Percentiles rank a stretch among this genome's conserved stretches.
phyloP scores from a whole-genome alignment of 2,888 invertebrate genomes.

The Xestia c-nigrum region DNA sequence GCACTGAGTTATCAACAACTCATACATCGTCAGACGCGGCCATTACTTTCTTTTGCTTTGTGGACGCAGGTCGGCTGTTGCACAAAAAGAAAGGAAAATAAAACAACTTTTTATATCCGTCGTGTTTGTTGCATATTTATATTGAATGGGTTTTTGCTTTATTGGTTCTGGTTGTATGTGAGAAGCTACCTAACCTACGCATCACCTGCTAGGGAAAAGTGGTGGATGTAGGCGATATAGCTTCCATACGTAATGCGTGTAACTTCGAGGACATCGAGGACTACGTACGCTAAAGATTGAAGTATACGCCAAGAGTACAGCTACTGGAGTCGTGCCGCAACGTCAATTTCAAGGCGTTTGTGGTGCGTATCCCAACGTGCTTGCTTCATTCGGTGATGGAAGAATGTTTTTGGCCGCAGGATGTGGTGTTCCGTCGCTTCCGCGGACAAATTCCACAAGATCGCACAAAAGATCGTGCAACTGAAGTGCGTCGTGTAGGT shows the following conservation, averaged over 20 bases:
- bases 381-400: no score
- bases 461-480: no score
- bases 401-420: no score
- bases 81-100: constrained; percentile 65
- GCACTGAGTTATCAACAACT: constrained; percentile 80
- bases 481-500: no score
- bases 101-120: constrained; percentile 52
- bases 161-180: neutral
- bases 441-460: no score
- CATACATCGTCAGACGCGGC: constrained; percentile 69
- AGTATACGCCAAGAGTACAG: no score
- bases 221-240: no score
- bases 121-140: constrained; percentile 33
- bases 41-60: constrained; percentile 82
- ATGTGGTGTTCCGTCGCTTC: no score
- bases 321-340: no score
- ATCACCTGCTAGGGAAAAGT: neutral
- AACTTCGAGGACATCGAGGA: neutral
- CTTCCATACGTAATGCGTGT: constrained; percentile 57
- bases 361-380: no score
- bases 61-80: constrained; percentile 35
- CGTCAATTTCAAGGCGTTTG: no score
- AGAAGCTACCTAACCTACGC: neutral
- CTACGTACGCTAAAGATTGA: no score
- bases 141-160: neutral